These are phyloP conservation scores for Drosophila littoralis DNA, from an alignment of 1,140 invertebrate genomes.

Conservation along the genomic window DNA sequence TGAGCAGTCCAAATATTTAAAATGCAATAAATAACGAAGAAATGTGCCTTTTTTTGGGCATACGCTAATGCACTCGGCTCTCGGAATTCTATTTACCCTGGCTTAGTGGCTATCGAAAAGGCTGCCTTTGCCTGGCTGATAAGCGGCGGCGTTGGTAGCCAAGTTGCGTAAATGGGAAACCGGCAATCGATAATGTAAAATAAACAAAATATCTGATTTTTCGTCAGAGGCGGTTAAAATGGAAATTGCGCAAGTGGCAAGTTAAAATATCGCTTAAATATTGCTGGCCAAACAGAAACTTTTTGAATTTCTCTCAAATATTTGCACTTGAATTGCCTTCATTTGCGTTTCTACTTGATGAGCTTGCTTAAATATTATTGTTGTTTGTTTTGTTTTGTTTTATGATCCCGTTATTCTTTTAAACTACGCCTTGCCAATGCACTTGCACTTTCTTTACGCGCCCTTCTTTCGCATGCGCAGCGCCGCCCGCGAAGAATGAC, in stretches of 20 bases:
- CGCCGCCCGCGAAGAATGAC: constrained; percentile 14
- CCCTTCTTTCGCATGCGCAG: constrained; percentile 65
- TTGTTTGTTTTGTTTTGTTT: constrained; percentile 26
- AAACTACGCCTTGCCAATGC: constrained; percentile 22
- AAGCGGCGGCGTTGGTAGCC: constrained; percentile 42
- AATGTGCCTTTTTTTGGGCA: constrained; percentile 15
- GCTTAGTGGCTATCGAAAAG: constrained; percentile 8
- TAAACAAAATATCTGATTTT: constrained; percentile 42
- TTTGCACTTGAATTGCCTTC: constrained; percentile 47
- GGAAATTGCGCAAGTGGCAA: constrained; percentile 59
- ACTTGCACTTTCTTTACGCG: constrained; percentile 51
- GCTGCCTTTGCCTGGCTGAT: constrained; percentile 42
- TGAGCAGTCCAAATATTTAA: constrained; percentile 58
- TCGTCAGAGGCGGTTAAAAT: constrained; percentile 26
- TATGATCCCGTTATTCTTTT: constrained; percentile 15
- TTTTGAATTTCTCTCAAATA: constrained; percentile 41
- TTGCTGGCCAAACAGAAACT: constrained; percentile 45
- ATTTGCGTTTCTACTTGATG: constrained; percentile 28
- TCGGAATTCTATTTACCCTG: constrained; percentile 21
- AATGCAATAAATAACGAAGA: constrained; percentile 43
- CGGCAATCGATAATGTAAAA: constrained; percentile 66
- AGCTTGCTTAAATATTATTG: constrained; percentile 37
- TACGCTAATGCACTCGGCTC: constrained; percentile 61
- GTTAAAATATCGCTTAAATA: constrained; percentile 50
- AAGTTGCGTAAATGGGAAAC: constrained; percentile 42